Base-by-base conservation (phyloP, 2,113 vertebrate species). In the Nothocercus nigrocapillus region DNA sequence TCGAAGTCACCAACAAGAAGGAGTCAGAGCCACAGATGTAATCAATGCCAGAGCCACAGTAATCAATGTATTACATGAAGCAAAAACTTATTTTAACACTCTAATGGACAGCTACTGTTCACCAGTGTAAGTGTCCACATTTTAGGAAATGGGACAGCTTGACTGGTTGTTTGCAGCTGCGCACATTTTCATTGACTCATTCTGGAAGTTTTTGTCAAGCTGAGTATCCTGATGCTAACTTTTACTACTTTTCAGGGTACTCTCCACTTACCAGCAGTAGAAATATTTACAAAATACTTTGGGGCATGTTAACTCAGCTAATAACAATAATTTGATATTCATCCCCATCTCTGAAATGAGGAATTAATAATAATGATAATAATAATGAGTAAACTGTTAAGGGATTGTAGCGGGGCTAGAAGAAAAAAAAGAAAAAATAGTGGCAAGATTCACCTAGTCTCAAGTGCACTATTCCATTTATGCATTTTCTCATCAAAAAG, bases 141-240 rank as follows among this genome's bases (percentile, higher is more conserved):
- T 73, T 90, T 70, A 83, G 64, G 64, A 94, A 83, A 80, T n/a
- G 24, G 40, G 54, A 90, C 64, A 69, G 36, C 16, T 54, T 70
- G 90, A 40, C 13, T 77, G 15, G 22, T 59, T 63, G 17, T 28
- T 94, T 73, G 85, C 15, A 88, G 72, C 85, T 80, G 40, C 45
- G 44, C 38, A 42, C 14, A 62, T 67, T 45, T 88, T 59, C 49
- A 74, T 15, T 94, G 88, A 93, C 85, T 95, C 82, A 90, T 74
- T 91, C 49, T 59, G 94, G 88, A 93, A 79, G 34, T 73, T 93
- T 92, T 74, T 70, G 59, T 92, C 36, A 73, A 79, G 25, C 75
- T 79, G 40, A 94, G 30, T 70, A 63, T 28, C 44, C 2, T 8
- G 40, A 32, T 25, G 47, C 3, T 44, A 44, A 13, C 14, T 44